Base-by-base conservation (phyloP, 1,140 invertebrate genomes). In the Zaprionus gabonicus region DNA sequence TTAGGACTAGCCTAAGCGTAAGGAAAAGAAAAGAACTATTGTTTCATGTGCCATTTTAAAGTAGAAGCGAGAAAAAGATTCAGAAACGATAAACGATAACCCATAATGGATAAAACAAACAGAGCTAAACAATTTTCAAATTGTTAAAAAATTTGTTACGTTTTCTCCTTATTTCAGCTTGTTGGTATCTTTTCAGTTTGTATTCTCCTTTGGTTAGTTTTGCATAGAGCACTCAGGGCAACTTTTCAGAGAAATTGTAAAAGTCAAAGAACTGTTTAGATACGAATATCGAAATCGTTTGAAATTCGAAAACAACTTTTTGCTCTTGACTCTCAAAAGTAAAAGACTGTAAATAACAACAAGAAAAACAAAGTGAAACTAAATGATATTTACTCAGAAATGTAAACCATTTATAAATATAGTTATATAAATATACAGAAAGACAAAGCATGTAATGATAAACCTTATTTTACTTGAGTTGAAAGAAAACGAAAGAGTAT, bases 41-140 rank as follows among this genome's bases (percentile, higher is more conserved):
- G 85, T 91, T 90, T 90, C 81, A 90, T 90, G 86, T 90, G 85
- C 85, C 85, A 90, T 90, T 90, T 90, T 90, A 90, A 85, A 70
- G 85, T 90, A 90, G 84, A 78, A 53, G 86, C 58, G 72, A 57
- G 63, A 56, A 49, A 23, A 55, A 4, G 10, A 56, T 23, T 53
- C n/a, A 65, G 65, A 53, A 67, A 67, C 69, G 34, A 25, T 28
- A 60, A 60, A 60, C 20, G 38, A 58, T 51, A 59, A 34, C 41
- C n/a, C 5, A 10, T 34, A 34, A 25, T 20, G 13, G 41, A n/a
- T 51, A 23, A 23, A 53, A 34, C 31, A 53, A 55, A 23, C 53
- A 56, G 53, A 56, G 46, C 46, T 25, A 51, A 51, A 51, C 53
- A 56, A 56, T 56, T 56, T 27, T 13, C n/a, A 53, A 71, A 64